These are phyloP conservation scores for Lasiurus cinereus DNA, from an alignment of 2,113 vertebrate species.

Conservation along the genomic window DNA sequence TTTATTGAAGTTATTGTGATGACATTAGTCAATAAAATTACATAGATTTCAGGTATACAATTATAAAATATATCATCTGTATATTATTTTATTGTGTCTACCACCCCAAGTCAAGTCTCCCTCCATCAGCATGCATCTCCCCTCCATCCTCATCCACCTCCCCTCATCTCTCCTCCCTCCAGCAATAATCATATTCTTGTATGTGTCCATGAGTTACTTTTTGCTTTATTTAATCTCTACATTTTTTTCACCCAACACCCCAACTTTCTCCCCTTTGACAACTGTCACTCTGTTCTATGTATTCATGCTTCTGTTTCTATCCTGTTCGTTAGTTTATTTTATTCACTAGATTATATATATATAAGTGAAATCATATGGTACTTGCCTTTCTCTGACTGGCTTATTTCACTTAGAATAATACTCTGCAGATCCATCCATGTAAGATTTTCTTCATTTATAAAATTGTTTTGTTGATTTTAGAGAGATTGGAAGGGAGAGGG, in stretches of 20 bases:
- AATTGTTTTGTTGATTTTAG: too few species aligned
- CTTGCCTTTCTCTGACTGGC: background rate
- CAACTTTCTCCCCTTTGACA: background rate
- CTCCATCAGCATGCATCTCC: background rate
- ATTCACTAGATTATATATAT: too few species aligned
- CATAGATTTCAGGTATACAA: background rate
- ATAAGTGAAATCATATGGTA: background rate
- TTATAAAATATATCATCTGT: background rate
- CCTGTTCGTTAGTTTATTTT: background rate
- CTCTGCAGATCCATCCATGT: background rate
- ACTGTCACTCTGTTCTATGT: background rate
- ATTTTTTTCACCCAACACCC: background rate
- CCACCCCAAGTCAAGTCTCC: background rate
- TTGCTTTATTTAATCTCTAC: background rate
- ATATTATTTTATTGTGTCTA: background rate
- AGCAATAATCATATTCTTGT: background rate
- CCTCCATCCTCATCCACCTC: background rate
- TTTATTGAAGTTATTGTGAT: background rate
- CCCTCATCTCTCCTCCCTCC: background rate
- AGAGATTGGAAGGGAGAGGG: too few species aligned
- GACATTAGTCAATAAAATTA: background rate
- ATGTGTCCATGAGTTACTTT: background rate
- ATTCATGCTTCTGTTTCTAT: background rate
- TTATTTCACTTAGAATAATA: background rate
- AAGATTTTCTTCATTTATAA: background rate